Evolutionary conservation across 2,113 vertebrate genomes (phyloP).

Genomic region (Psammodynastes pulverulentus): DNA sequence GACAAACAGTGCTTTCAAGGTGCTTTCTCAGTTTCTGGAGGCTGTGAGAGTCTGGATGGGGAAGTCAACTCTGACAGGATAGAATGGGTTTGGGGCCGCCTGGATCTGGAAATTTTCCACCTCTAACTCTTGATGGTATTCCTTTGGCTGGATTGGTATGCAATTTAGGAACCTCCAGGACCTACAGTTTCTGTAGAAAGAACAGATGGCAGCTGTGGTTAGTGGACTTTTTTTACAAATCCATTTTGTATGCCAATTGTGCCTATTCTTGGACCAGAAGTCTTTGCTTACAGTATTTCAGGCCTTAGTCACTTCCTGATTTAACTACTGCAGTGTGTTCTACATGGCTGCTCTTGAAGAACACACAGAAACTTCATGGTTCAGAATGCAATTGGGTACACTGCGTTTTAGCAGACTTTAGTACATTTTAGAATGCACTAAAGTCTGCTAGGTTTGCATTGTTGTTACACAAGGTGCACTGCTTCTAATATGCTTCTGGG

Average conservation of each 20-base stretch:
- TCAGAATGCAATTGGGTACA: neutral
- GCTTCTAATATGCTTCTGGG: neutral
- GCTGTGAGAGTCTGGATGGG: neutral
- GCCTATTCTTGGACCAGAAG: neutral
- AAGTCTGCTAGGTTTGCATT: neutral
- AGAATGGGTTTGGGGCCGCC: neutral
- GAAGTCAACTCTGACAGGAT: neutral
- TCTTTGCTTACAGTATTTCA: neutral
- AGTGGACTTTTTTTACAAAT: neutral
- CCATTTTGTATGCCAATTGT: neutral
- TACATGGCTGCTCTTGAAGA: neutral
- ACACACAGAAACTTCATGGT: neutral
- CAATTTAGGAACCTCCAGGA: neutral
- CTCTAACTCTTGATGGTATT: neutral
- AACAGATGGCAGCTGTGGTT: neutral
- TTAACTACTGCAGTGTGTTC: neutral
- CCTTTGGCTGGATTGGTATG: neutral
- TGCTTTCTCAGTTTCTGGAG: neutral
- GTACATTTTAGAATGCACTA: neutral
- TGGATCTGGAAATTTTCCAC: neutral
- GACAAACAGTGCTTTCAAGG: neutral
- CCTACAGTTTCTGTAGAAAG: neutral
- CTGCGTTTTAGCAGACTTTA: too few species aligned
- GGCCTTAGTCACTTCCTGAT: neutral
- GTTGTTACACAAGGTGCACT: neutral